These are phyloP conservation scores for Sacculina carcini DNA, from an alignment of 2,888 invertebrate genomes.

Conservation along the genomic window DNA sequence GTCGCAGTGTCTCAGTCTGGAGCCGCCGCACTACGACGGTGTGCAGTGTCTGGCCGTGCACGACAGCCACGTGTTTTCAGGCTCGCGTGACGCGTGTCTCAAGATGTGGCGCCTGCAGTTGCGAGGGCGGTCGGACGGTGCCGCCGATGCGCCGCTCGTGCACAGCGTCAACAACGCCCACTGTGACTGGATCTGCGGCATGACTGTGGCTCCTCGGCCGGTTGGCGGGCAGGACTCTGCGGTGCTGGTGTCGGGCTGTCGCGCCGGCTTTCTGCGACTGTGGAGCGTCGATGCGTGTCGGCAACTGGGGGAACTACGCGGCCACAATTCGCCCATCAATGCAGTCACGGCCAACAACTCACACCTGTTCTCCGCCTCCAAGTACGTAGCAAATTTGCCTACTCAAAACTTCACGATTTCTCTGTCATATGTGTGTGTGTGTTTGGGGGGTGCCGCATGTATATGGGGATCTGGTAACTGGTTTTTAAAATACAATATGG, in stretches of 20 bases:
- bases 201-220: constrained; percentile 31
- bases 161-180: constrained; percentile 52
- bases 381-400: constrained; percentile 9
- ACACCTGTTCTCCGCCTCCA: constrained; percentile 52
- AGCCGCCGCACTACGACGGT: constrained; percentile 72
- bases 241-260: constrained; percentile 42
- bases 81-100: constrained; percentile 57
- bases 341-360: constrained; percentile 34
- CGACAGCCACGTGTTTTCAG: constrained; percentile 44
- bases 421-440: not conserved
- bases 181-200: constrained; percentile 60
- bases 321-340: constrained; percentile 38
- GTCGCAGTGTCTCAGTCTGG: constrained; percentile 34
- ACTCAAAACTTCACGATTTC: not conserved
- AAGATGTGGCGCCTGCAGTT: constrained; percentile 47
- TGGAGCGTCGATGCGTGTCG: constrained; percentile 43
- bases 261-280: constrained; percentile 43
- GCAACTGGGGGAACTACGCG: constrained; percentile 35
- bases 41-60: constrained; percentile 47
- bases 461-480: not conserved
- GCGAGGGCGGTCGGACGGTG: constrained; percentile 16
- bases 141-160: constrained; percentile 7
- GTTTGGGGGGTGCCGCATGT: not conserved
- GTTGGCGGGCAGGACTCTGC: too few relatives aligned
- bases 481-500: not conserved